phyloP scores from a whole-genome alignment of 2,113 vertebrate genomes.

The Junco hyemalis region DNA sequence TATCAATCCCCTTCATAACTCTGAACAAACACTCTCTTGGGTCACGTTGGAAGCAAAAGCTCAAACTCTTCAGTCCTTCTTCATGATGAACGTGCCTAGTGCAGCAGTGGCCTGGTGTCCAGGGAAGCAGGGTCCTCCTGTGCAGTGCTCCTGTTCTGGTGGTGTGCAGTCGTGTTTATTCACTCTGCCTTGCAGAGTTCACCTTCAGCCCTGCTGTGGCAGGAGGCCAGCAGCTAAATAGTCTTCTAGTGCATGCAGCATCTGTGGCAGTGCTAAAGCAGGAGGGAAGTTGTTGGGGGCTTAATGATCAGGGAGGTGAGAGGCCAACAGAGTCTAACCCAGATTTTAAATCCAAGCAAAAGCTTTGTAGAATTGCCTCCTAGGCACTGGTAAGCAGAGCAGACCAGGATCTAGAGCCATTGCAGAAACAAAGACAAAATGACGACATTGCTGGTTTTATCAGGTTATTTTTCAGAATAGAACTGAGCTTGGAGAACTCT shows the following conservation, averaged over 20 bases:
- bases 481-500: background rate
- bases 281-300: background rate
- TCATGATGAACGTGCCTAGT: conserved; percentile 34
- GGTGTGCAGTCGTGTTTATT: background rate
- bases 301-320: background rate
- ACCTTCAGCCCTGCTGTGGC: background rate
- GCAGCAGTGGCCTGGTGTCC: conserved; percentile 46
- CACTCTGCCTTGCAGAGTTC: background rate
- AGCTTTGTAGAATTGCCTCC: background rate
- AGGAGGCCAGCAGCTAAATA: background rate
- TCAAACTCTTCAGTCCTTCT: conserved; percentile 68
- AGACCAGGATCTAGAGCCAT: background rate
- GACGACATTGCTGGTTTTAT: background rate
- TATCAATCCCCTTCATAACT: conserved; percentile 80
- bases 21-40: conserved; percentile 66
- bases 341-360: background rate
- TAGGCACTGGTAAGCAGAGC: background rate
- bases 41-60: conserved; percentile 69
- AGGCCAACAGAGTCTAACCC: background rate
- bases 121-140: background rate
- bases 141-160: background rate
- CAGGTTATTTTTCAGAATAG: conserved; percentile 21
- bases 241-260: background rate
- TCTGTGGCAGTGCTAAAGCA: background rate
- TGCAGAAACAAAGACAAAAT: background rate